Evolutionary conservation across 1,140 invertebrate genomes (phyloP), one percentile per base, ranked within the genome.

Genomic region (Lordiphosa mommai): DNA sequence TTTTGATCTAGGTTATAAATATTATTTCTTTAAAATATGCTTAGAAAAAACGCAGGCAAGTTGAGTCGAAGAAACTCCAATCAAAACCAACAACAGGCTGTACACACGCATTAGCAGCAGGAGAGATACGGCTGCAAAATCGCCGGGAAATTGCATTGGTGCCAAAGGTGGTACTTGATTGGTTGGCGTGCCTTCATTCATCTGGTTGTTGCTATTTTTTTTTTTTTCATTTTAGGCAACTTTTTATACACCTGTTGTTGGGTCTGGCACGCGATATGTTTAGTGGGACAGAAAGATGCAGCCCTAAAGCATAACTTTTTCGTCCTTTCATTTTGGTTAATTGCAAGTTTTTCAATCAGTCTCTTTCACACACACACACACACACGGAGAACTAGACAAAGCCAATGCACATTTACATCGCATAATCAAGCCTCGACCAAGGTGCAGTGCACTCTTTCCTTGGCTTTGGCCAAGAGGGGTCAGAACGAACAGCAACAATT

Each of bases 391-490:
- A 27, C 10, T 29, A 27, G 40, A 43, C 27, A 43, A 43, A 29
- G 20, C 23, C 27, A 43, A 27, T 27, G 40, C 40, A 43, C 20
- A n/a, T n/a, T n/a, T n/a, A 30, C 14, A 34, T 48, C 29, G 30
- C 46, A 48, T 43, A 23, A 43, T 16, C 46, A 16, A 48, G 17
- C 4, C 17, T 8, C 10, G 14, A 7, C 30, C 20, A 10, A 59
- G 38, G 61, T 67, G 67, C 61, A 68, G 65, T 74, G 69, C 67
- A 70, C 61, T 58, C 64, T 88, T 84, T 86, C 86, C 86, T 88
- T 87, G 86, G 80, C 79, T 87, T 87, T 87, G 79, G 65, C 30
- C 12, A 33, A 68, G 76, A 61, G 68, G 79, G 86, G 86, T 88
- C 86, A 88, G 82, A 27, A 27, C 23, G 0, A 77, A 72, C 57